Evolutionary conservation across 2,888 invertebrate genomes (phyloP), one percentile per base, ranked within the genome.

Genomic region (Octodonta nipae): DNA sequence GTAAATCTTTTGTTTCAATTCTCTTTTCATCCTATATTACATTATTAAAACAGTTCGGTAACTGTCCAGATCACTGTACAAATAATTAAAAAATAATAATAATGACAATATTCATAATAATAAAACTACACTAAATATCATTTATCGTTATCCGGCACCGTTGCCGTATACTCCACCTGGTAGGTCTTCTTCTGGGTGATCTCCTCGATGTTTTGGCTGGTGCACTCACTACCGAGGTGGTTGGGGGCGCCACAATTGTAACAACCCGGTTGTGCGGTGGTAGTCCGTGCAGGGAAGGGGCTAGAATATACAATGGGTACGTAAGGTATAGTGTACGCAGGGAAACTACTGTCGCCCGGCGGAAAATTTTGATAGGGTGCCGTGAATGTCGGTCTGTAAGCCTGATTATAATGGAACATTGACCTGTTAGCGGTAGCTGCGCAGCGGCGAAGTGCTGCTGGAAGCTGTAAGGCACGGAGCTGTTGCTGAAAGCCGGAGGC

Each of bases 171-270:
- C 60, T 78, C 78, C 38, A 79, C 61, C 58, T 73, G 75, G 52
- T 76, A 79, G 39, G 73, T 70, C 43, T 75, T 74, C 42, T 75
- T 73, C 47, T 78, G 71, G 24, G 87, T 85, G 64, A 88, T 82
- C 62, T 88, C 87, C 60, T 93, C 91, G 75, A 92, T 86, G 34
- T 86, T 86, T 42, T 81, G 81, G 58, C 87, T 87, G 54, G 81
- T 80, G 60, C 92, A 93, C 47, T 91, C 91, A 49, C 74, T 70
- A 13, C 88, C 88, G 30, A 73, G 70, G 61, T 93, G 92, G 31
- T 74, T 79, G 34, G 75, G 71, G 32, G 78, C 80, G 38, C 92
- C 92, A 65, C 93, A 93, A 61, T 92, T 93, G 67, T 83, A 91
- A 64, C 92, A 93, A 34, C 56, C 55, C n/a, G 54, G 47, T 4